Evolutionary conservation across 2,113 vertebrate genomes (phyloP), one percentile per base, ranked within the genome.

Genomic region (Alectura lathami): DNA sequence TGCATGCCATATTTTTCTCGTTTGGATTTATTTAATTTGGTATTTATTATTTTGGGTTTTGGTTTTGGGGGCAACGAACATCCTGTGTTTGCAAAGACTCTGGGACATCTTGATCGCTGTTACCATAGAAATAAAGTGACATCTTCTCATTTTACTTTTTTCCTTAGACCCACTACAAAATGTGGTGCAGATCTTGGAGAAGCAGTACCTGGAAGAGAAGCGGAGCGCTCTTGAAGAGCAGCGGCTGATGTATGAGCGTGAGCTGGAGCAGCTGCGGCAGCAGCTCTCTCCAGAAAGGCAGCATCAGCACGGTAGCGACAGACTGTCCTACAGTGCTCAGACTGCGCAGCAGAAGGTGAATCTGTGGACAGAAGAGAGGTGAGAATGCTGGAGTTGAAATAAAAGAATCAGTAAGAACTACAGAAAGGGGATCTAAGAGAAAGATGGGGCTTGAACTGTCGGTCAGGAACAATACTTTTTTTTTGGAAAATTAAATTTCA

Each of bases 361-460:
- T 8, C 98, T 99, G 92, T 99, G 99, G 99, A 98, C 98, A 2
- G 99, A 99, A 95, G 99, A 99, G 94, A 98, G 99, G 99, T 99
- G 67, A 97, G 97, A 83, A 68, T 13, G 9, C 63, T 81, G 64
- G 38, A 74, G 27, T 83, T 81, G 60, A 94, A 95, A 40, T 36
- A 77, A 24, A 59, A 4, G 6, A 43, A 30, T 72, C 27, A 40
- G 2, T 51, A n/a, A 54, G 13, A 84, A 6, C 30, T 59, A 3
- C 15, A 11, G 5, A 73, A 13, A 6, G 42, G 56, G 16, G 14
- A 4, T 57, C 22, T 40, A 20, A 63, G 34, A 18, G 22, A 68
- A 72, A 59, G 42, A 17, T 20, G 29, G 6, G 18, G 11, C 34
- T 92, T 21, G 47, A 75, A 14, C 17, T 2, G 2, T 45, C 51